Percentiles rank a stretch among this genome's conserved stretches.
These are phyloP conservation scores for Scaptomyza graminum DNA, from an alignment of 1,140 invertebrate species.

Conservation along the genomic window DNA sequence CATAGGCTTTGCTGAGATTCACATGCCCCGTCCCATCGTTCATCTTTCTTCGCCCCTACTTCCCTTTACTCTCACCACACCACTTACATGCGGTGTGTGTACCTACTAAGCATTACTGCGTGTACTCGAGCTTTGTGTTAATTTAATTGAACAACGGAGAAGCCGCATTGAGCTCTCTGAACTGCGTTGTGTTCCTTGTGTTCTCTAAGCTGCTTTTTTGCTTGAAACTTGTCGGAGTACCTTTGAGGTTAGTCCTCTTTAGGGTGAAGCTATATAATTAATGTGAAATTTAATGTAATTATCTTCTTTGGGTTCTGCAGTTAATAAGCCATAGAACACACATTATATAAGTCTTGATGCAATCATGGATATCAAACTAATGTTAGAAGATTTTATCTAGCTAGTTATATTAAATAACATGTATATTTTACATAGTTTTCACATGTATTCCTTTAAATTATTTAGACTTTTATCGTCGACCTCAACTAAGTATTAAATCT, in stretches of 20 bases:
- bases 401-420: no score
- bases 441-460: no score
- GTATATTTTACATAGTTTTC: no score
- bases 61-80: not conserved
- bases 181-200: not conserved
- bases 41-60: not conserved
- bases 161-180: constrained; percentile 14
- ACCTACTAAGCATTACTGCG: constrained; percentile 73
- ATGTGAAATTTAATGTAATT: no score
- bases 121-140: constrained; percentile 77
- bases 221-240: constrained; percentile 28
- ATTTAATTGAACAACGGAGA: constrained; percentile 69
- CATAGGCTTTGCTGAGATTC: constrained; percentile 55
- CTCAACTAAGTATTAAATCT: no score
- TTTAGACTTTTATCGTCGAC: no score
- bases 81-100: constrained; percentile 31
- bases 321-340: no score
- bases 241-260: constrained; percentile 17
- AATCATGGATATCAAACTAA: no score
- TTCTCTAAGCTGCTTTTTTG: not conserved
- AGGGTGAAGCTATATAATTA: not conserved
- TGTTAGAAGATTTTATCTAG: no score
- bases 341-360: no score
- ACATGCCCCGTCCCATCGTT: constrained; percentile 5
- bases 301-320: no score